These are phyloP conservation scores for Psittacula derbiana DNA, from an alignment of 2,797 vertebrate genomes.

Conservation along the genomic window DNA sequence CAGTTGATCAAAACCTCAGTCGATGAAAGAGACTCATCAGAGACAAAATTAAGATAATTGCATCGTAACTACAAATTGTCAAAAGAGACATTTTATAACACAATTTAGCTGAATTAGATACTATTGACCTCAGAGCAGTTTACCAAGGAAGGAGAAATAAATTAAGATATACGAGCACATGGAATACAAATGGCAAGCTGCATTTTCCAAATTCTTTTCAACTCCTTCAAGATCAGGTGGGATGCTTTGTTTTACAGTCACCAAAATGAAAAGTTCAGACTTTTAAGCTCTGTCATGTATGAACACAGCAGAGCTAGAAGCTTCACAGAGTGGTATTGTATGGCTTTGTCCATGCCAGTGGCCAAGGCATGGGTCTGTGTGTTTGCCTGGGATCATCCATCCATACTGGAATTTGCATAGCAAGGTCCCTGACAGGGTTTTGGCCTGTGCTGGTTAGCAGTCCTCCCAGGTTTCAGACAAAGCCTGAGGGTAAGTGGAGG, in stretches of 20 bases:
- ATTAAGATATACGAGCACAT: background rate
- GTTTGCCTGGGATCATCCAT: background rate
- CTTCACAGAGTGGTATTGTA: background rate
- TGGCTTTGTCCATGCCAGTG: background rate
- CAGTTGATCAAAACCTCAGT: background rate
- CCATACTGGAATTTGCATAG: background rate
- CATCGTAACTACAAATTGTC: slow-evolving; percentile 25
- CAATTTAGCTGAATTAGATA: slow-evolving; percentile 21
- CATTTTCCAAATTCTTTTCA: background rate
- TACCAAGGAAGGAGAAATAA: slow-evolving; percentile 10
- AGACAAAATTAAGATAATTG: slow-evolving; percentile 47
- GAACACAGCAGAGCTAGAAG: background rate
- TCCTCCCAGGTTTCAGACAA: background rate
- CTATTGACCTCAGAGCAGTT: slow-evolving; percentile 15
- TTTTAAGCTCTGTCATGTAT: slow-evolving; percentile 4
- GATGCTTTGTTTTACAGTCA: background rate
- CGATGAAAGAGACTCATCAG: slow-evolving; percentile 9
- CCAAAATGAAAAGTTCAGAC: background rate
- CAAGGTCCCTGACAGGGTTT: background rate
- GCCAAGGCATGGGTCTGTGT: background rate
- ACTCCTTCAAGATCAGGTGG: background rate
- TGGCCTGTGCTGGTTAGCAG: background rate
- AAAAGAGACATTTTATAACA: background rate
- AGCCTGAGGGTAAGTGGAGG: background rate
- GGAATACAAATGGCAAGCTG: background rate